Base-by-base conservation (phyloP, 2,888 invertebrate genomes). In the Plebejus melissa region DNA sequence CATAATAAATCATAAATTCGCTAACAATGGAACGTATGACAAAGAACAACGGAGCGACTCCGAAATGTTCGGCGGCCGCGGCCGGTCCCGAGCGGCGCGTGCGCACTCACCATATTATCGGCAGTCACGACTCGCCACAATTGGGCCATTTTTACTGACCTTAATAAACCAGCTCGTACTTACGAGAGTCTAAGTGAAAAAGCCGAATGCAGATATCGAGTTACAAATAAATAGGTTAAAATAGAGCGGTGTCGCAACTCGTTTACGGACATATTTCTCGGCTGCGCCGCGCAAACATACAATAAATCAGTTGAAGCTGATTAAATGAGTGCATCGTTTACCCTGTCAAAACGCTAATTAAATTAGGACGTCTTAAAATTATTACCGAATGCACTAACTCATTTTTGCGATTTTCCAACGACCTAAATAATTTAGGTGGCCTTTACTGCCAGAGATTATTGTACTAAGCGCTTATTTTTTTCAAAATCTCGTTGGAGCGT, bases 11-110 rank as follows among this genome's bases (percentile, higher is more conserved):
- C 90, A 91, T 86, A 86, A 86, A 84, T 82, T 84, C 79, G 83
- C 84, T 82, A 88, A 92, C 91, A 93, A 91, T 90, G 81, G 86
- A 81, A 80, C 83, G 87, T 82, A 89, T 87, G 90, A 88, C 88
- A 88, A 85, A 82, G 82, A 83, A 82, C 83, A 84, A 54, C 82
- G 84, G 85, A 85, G 86, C 86, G 84, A 88, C 86, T 85, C 84
- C 83, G 82, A 87, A 87, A 88, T 87, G 88, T 86, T 88, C 9
- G 60, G 28, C 60, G 60, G 80, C 81, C 83, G 28, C 60, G 60
- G 80, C 81, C 83, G 83, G 85, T 88, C 89, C 86, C 86, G 85
- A 86, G 83, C 85, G 86, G 87, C 93, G 91, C 90, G 90, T 91
- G 92, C 91, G 87, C 90, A 83, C 83, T 81, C 84, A 87, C 87